Evolutionary conservation across 2,888 invertebrate genomes (phyloP), one percentile per base, ranked within the genome.

Genomic region (Scaeva pyrastri): DNA sequence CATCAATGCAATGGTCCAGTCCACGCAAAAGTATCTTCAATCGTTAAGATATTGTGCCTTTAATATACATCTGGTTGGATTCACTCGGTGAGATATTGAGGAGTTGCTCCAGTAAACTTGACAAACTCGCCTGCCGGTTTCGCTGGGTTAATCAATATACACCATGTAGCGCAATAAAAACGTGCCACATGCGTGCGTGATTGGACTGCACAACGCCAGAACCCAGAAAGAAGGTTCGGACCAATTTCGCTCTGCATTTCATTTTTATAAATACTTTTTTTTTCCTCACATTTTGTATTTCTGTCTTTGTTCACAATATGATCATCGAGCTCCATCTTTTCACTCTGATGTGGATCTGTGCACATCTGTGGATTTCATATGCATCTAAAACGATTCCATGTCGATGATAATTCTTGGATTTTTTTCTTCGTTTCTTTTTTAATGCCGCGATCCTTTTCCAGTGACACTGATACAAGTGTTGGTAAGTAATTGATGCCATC

Each of bases 141-240:
- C 39, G 68, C 68, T 77, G 72, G 81, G 86, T 81, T 81, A 86
- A 81, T 86, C 86, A 86, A 86, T 86, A 73, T 80, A 60, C 80
- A 64, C 56, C 72, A 64, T 80, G 85, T 73, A 73, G 76, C 52
- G 68, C 85, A 85, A 91, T 90, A 91, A 91, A 91, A 91, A 91
- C 91, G 91, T 91, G 91, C 91, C 90, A 91, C 90, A 90, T 90
- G 91, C 90, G 90, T 91, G 91, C 91, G 91, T 91, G 91, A 90
- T 91, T 90, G 89, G 90, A 91, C 90, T 91, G 88, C 89, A 90
- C 90, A 91, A 76, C 85, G 75, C 88, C 36, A 36, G 31, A 31
- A 66, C 73, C 88, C 36, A 36, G 31, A 31, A 66, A 66, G 55
- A 43, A 45, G 21, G 39, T 39, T 45, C 60, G 77, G 41, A 68